Evolutionary conservation across 2,113 vertebrate genomes (phyloP).

Genomic region (Dolichallabes microphthalmus): DNA sequence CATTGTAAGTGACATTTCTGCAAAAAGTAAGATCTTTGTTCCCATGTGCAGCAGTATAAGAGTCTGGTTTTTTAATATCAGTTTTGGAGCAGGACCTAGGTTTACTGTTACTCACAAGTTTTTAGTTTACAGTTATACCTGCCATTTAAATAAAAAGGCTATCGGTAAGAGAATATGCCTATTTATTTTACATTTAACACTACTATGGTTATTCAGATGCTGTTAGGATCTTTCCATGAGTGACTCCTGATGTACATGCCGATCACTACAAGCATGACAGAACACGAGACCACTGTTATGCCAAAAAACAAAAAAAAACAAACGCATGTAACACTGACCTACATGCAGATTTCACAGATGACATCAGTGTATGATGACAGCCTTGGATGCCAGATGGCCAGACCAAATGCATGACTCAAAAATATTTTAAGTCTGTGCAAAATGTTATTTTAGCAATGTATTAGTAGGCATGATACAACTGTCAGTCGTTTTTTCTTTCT

Average conservation of each 20-base stretch:
- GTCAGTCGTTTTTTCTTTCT: neutral
- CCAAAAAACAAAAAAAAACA: slow-evolving; percentile 12
- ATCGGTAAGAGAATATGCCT: neutral
- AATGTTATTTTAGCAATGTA: slow-evolving; percentile 6
- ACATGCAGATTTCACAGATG: neutral
- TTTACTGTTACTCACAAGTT: no score
- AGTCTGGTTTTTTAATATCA: no score
- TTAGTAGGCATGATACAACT: neutral
- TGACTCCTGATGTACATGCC: neutral
- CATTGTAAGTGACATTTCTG: no score
- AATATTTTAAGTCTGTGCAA: neutral
- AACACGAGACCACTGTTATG: neutral
- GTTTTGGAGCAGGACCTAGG: no score
- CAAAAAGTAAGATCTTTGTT: no score
- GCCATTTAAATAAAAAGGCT: neutral
- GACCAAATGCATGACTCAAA: neutral
- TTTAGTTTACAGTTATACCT: no score
- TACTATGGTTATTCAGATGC: neutral
- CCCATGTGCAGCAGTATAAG: no score
- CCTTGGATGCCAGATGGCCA: neutral
- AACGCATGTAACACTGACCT: neutral
- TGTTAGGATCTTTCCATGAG: neutral
- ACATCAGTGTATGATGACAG: neutral
- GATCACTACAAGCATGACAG: neutral
- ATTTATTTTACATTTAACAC: neutral